Base-by-base conservation (phyloP, 2,113 vertebrate species). In the Semicossyphus pulcher region DNA sequence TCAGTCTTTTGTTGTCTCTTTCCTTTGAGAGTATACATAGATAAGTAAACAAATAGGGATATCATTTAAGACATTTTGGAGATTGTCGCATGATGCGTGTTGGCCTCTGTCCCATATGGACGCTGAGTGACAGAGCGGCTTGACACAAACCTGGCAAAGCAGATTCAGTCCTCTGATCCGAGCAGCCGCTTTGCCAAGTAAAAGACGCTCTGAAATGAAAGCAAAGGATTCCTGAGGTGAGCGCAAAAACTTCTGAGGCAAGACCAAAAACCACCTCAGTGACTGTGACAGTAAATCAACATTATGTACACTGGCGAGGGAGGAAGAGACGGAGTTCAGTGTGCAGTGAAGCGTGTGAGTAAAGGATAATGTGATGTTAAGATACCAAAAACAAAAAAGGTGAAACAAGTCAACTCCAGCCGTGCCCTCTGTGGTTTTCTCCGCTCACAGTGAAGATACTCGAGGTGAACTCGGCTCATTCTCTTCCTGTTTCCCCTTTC, bases 131-230 rank as follows among this genome's bases (percentile, higher is more conserved):
- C 63, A 51, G 76, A 88, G 60, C 1, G 26, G 36, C 72, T 72
- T 64, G 73, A 75, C 56, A 70, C 52, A 72, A 39, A 85, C 53
- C 65, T 84, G 86, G 72, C 78, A 73, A n/a, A 1, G 14, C 47
- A 70, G 45, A 63, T 61, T 73, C 61, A 72, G 74, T 72, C 68
- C 67, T 85, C 63, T 89, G 78, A 86, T 83, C 72, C 48, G 42
- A 72, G 58, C 28, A 37, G 47, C 48, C 14, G 12, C 57, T 67
- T 48, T 69, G 83, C 84, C 80, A 89, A 86, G 63, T 76, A 72
- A 86, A 89, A 91, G 49, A 83, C 61, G 20, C 69, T 45, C 32
- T 64, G 76, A 81, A 79, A 82, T 59, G 84, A 76, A 72, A 59
- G 61, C 42, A 29, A 78, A 79, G 36, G 39, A 79, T 86, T 90